phyloP scores from a whole-genome alignment of 1,140 invertebrate genomes.

The Eumeta japonica region DNA sequence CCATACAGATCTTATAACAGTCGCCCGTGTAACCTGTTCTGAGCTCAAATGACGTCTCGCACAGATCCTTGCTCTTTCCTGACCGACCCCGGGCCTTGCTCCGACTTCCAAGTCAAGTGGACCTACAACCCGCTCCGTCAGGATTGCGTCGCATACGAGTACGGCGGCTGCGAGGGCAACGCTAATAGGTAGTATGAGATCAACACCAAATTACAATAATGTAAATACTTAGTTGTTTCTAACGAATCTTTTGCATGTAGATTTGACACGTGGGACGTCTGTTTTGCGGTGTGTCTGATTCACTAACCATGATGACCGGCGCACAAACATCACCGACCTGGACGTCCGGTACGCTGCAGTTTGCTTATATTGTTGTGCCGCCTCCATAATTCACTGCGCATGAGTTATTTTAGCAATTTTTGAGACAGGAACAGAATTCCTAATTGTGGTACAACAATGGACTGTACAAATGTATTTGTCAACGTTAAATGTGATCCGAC shows the following conservation, averaged over 20 bases:
- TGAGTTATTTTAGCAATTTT: too few relatives aligned
- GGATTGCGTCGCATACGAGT: slow-evolving; percentile 71
- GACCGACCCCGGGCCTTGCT: slow-evolving; percentile 72
- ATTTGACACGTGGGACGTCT: slow-evolving; percentile 27
- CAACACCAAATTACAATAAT: neutral
- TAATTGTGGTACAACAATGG: too few relatives aligned
- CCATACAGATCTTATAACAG: too few relatives aligned
- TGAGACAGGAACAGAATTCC: too few relatives aligned
- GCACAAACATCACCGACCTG: slow-evolving; percentile 3
- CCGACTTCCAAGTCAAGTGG: slow-evolving; percentile 64
- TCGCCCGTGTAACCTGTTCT: neutral
- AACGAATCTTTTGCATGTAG: slow-evolving; percentile 15
- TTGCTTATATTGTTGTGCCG: too few relatives aligned
- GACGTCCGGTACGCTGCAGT: too few relatives aligned
- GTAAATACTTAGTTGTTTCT: neutral
- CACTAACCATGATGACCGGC: slow-evolving; percentile 7
- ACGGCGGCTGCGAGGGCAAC: slow-evolving; percentile 82
- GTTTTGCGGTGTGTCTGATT: slow-evolving; percentile 24
- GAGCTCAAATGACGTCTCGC: too few relatives aligned
- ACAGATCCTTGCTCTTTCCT: slow-evolving; percentile 63
- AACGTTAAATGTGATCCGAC: too few relatives aligned
- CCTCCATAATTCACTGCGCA: too few relatives aligned
- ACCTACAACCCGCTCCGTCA: slow-evolving; percentile 68
- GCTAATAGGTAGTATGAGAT: slow-evolving; percentile 68
- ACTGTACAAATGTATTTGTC: too few relatives aligned